Evolutionary conservation across 2,888 invertebrate species (phyloP).

Genomic region (Monochamus alternatus): DNA sequence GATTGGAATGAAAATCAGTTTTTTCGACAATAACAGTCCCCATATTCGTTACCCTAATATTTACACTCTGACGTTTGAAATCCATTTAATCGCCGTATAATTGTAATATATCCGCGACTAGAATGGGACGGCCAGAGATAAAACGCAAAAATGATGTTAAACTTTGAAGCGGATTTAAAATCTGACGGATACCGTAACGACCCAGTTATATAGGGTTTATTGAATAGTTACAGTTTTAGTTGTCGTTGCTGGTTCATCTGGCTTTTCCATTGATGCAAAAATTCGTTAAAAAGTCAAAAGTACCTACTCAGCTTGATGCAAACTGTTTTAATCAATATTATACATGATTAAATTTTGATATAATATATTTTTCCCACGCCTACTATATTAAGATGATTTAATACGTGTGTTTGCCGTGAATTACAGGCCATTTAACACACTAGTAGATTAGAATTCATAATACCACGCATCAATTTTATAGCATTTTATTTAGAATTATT

Average conservation of each 20-base stretch:
- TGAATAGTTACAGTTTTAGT: background rate
- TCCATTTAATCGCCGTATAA: constrained; percentile 7
- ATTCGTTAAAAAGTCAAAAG: too few species aligned
- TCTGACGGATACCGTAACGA: constrained; percentile 12
- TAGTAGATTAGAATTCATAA: too few species aligned
- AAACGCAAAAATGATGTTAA: constrained; percentile 1
- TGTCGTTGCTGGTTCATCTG: too few species aligned
- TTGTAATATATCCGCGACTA: background rate
- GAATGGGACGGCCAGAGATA: background rate
- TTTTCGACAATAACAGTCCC: background rate
- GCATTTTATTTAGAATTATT: too few species aligned
- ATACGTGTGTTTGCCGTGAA: too few species aligned
- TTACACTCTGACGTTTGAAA: constrained; percentile 1
- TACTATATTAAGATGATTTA: too few species aligned
- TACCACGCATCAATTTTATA: too few species aligned
- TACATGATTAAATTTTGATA: too few species aligned
- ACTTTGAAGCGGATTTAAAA: constrained; percentile 10
- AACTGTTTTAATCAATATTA: too few species aligned
- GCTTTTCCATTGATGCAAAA: background rate
- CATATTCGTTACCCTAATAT: constrained; percentile 12
- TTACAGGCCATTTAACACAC: too few species aligned
- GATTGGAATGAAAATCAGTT: background rate
- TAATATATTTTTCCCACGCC: too few species aligned
- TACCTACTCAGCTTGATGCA: too few species aligned
- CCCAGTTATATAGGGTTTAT: background rate